Base-by-base conservation (phyloP, 1,140 invertebrate genomes). In the Caenorhabditis briggsae region DNA sequence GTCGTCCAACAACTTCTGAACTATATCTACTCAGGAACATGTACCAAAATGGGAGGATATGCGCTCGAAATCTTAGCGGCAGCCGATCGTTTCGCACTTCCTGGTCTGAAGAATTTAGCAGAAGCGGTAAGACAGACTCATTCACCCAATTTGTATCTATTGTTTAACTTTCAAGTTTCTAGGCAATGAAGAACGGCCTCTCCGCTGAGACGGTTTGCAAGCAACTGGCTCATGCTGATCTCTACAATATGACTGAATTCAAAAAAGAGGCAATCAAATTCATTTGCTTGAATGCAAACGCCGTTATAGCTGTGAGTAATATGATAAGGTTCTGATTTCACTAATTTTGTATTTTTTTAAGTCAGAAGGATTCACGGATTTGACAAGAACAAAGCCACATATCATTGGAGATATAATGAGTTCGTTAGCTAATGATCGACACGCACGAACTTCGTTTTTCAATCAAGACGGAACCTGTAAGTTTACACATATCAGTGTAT, bases 261-360 rank as follows among this genome's bases (percentile, higher is more conserved):
- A 92, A 92, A 70, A 74, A 85, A 18, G 91, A 92, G 50, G 90
- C 90, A 11, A 87, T 92, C 53, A 82, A 85, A n/a, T 92, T 90
- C 70, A 90, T 91, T 56, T 85, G 89, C 14, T 20, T 87, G 65
- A 91, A 92, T 78, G 87, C 85, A 7, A 89, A 86, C 74, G 59
- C 64, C 82, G 88, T 90, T 59, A 88, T 90, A 14, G 23, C 55
- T 23, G 89, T 90, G 12, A 88, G 87, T 82, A n/a, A 14, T 20
- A 2, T 16, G 50, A 16, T 5, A 46, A 16, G 9, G 9, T 83
- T 11, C 3, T 33, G 6, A 23, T 5, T 8, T 18, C 58, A 5
- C 2, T 5, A 16, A 82, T 53, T 9, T 7, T 25, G 8, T 20
- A 6, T 23, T 3, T 82, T 89, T 90, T 83, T 50, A 90, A n/a